Conservation (phyloP, 2,797 vertebrate genomes). For the Thripadectes ignobilis region DNA sequence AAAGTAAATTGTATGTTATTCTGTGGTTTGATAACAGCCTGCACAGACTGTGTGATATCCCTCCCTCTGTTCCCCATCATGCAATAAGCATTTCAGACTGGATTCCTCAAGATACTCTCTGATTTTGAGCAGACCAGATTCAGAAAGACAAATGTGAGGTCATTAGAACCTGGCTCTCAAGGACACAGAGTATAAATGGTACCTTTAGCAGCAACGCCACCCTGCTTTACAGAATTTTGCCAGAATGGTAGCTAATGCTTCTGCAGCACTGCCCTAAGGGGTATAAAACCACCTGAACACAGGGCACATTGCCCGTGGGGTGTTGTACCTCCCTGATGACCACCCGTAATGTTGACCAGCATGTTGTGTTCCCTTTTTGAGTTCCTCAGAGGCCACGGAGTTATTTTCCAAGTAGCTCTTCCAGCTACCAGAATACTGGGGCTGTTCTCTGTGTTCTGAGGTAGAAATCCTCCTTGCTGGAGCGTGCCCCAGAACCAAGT, state of each 20-base stretch:
- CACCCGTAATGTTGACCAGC: accelerated
- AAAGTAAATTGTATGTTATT: not conserved
- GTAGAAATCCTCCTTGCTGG: not conserved
- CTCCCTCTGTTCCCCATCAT: not conserved
- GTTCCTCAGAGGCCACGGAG: not conserved
- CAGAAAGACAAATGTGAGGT: not conserved
- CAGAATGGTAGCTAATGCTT: not conserved
- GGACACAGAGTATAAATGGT: not conserved
- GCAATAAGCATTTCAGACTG: not conserved
- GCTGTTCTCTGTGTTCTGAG: accelerated
- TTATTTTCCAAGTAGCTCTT: not conserved
- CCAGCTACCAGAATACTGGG: not conserved
- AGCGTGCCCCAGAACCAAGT: not conserved
- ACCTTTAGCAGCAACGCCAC: not conserved
- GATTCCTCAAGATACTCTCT: not conserved
- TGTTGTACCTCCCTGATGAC: not conserved
- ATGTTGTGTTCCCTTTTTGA: not conserved
- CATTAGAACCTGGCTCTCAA: not conserved
- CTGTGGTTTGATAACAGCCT: not conserved
- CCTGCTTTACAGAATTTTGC: not conserved
- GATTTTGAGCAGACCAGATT: not conserved
- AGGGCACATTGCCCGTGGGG: accelerated
- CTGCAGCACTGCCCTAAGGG: not conserved
- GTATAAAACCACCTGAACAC: not conserved
- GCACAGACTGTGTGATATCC: not conserved